Evolutionary conservation across 2,113 vertebrate species (phyloP), one percentile per base, ranked within the genome.

Genomic region (Corythornis madagascariensis): DNA sequence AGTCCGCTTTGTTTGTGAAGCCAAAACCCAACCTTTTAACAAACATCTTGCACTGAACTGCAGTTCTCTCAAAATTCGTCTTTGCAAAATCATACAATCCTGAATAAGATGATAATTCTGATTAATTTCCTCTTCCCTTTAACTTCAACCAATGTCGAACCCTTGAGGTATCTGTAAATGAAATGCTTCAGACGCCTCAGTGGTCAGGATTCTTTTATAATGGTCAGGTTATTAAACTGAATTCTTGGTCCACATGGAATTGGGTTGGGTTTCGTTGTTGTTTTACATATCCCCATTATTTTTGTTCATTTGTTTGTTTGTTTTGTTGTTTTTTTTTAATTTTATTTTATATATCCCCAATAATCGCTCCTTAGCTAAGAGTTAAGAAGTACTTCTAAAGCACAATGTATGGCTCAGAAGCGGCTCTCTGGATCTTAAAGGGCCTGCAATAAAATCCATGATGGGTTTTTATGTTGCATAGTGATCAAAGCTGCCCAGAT

Each of bases 401-500:
- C 99, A 99, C 98, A 98, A 97, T 88, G 95, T 99, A 99, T 99
- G 99, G 99, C 99, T 99, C 99, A 99, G 98, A 99, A 99, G 98
- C 98, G 98, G 99, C 98, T 99, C 98, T 97, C 97, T 98, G 98
- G 98, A 98, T 98, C 98, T 97, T 98, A 98, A 98, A 98, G 97
- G 98, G 98, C 98, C 98, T 98, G 98, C 97, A 97, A 98, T 98
- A 98, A 97, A 98, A 98, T 98, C 98, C 98, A 96, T 74, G 97
- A 95, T 73, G 96, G 97, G 97, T 98, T 98, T 98, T 98, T 99
- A 99, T 98, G 99, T 99, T 99, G 99, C 99, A 99, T 99, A 99
- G 99, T 99, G 99, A 98, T 99, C 99, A 98, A 99, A 99, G 97
- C 99, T 99, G 98, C 99, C 99, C 98, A 99, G 98, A 97, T 99